Percentiles rank a stretch among this genome's conserved stretches.
phyloP scores from a whole-genome alignment of 2,113 vertebrate genomes.

The Charadrius vociferus region DNA sequence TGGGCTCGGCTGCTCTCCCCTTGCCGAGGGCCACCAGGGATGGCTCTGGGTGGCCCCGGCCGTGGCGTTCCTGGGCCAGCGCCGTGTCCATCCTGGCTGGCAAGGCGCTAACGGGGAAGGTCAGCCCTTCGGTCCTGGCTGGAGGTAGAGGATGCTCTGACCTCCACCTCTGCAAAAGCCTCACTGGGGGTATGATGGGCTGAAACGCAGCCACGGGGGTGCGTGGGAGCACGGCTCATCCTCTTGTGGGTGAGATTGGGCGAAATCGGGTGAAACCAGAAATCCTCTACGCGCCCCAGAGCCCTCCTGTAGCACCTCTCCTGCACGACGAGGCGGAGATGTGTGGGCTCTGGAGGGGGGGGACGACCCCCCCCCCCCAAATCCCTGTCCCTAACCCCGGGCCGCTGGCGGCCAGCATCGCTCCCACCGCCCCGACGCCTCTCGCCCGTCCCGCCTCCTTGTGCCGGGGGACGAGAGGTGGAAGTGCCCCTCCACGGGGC shows the following conservation, averaged over 20 bases:
- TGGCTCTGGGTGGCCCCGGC: too few species aligned
- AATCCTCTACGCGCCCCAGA: not conserved
- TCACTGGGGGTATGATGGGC: rapidly evolving
- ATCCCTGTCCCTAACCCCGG: not conserved
- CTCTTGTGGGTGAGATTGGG: not conserved
- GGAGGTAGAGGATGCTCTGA: not conserved
- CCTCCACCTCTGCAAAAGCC: rapidly evolving
- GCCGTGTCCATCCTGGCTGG: not conserved
- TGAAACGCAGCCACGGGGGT: not conserved
- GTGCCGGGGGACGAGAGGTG: not conserved
- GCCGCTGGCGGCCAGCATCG: not conserved
- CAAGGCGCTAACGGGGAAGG: rapidly evolving
- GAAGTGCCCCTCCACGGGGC: not conserved
- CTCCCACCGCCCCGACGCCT: not conserved
- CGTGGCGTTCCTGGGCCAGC: rapidly evolving
- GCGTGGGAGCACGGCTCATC: not conserved
- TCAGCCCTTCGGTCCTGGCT: not conserved
- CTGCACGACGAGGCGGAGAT: rapidly evolving
- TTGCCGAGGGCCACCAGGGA: rapidly evolving
- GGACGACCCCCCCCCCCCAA: too few species aligned
- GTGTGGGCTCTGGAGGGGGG: not conserved
- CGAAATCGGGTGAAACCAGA: not conserved
- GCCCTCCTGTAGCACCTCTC: not conserved
- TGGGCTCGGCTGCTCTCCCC: rapidly evolving
- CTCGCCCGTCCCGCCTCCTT: not conserved